Evolutionary conservation across 2,797 vertebrate species (phyloP), one percentile per base, ranked within the genome.

Genomic region (Tiaroga cobitis): DNA sequence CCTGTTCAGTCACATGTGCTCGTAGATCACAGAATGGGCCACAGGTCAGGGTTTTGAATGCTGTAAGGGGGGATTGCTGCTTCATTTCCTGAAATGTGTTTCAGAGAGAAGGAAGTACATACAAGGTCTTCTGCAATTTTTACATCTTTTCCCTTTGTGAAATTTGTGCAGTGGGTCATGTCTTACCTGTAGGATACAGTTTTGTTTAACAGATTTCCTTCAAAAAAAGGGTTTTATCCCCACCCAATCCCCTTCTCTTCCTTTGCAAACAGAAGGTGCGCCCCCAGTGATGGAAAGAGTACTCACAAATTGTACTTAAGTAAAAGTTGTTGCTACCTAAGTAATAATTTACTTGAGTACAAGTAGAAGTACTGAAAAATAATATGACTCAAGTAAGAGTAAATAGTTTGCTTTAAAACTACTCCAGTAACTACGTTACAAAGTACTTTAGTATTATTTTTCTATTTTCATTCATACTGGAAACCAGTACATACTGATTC

Each of bases 181-280:
- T 54, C 16, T 34, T 75, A 21, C 29, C 18, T 54, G 5, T 51
- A 11, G 43, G 16, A 29, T 49, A 46, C 13, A 15, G 13, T 46
- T 46, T 46, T 46, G 19, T 54, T 54, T 24, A 2, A 76, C 32
- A 37, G 10, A n/a, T 56, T 39, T 37, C 21, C 13, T 76, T 37
- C 3, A n/a, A 37, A 76, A 56, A 74, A 37, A n/a, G 13, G 32
- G 24, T 80, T 61, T 39, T 59, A 11, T 56, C 13, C 13, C 29
- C 65, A 49, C 15, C 1, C 19, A 3, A 56, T 24, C 21, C 54
- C 19, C 8, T 61, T 61, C 10, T 29, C 15, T n/a, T 39, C 4
- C 10, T 61, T 70, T 82, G 11, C 43, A 78, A 29, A 86, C 74
- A 86, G 49, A 79, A 75, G n/a, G n/a, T n/a, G 61, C 79, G n/a